Evolutionary conservation across 2,113 vertebrate genomes (phyloP), one percentile per base, ranked within the genome.

Genomic region (Myanophis thanlyinensis): DNA sequence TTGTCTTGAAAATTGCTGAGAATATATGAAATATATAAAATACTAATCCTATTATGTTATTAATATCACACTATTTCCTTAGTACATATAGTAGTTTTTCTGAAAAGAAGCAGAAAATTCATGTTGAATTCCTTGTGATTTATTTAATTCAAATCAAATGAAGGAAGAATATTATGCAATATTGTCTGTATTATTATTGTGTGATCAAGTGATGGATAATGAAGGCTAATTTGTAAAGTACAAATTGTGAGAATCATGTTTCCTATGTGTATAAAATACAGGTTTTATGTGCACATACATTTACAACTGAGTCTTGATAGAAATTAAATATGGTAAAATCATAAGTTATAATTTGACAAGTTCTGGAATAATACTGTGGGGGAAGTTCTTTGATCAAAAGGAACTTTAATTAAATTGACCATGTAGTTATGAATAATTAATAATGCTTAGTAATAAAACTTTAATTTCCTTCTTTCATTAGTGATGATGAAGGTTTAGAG

Each of bases 401-500:
- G 30, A 23, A 88, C 30, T 35, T 53, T 90, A 6, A 91, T 7
- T 91, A 95, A 46, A 52, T 95, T 46, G 89, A 4, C 51, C 0
- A 1, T 15, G 0, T 62, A 94, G 1, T 85, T 92, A 92, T 91
- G 56, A 92, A 11, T 0, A 3, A 2, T 5, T 7, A 25, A 67
- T 18, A 88, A 67, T 93, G 15, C 4, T 23, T 2, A 6, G 27
- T 92, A 93, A 96, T 94, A 80, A 5, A 96, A 87, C 91, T 90
- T 86, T 54, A 91, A 40, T 96, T 95, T 97, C 5, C 56, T 97
- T 98, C 93, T 91, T 86, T 96, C 92, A 90, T 95, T 95, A 98
- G 98, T 73, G 97, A 96, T 2, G 97, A 97, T 92, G 97, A 98
- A 44, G 93, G 40, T 40, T 95, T 96, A 95, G 97, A 97, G 91